Evolutionary conservation across 2,113 vertebrate species (phyloP), one percentile per base, ranked within the genome.

Genomic region (Sisor rabdophorus): DNA sequence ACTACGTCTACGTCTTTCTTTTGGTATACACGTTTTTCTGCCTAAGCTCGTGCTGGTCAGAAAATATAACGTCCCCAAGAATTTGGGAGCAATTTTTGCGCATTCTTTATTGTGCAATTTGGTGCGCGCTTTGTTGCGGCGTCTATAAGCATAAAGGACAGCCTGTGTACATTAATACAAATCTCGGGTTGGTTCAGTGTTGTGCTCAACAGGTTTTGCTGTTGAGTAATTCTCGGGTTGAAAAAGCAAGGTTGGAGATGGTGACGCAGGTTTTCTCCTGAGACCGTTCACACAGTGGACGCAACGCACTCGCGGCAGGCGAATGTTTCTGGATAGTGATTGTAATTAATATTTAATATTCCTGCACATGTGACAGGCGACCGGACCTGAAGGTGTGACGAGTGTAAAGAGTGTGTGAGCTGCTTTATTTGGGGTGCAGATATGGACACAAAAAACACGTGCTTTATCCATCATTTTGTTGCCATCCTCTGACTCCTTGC

Each of bases 391-490:
- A 64, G 52, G n/a, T 26, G 22, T 24, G 59, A 48, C 67, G 74
- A 17, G 55, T 54, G 22, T 52, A n/a, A n/a, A 61, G 15, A 24
- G 22, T 4, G 40, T 30, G 67, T 36, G 26, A 28, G 65, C 24
- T 52, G 28, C 44, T 70, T 52, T 68, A 68, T 78, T 58, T 74
- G 71, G 61, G 60, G 26, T 40, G 48, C 73, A 65, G 50, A 32
- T 54, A 47, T 50, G 56, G 56, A 70, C 75, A 48, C 47, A 47
- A 44, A 55, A 74, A 85, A 82, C 11, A 74, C 76, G 83, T 83
- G 84, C 44, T 83, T 77, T 22, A 40, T 22, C 69, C 80, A 77
- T 84, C 80, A 75, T 82, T 79, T 40, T 40, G 30, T 61, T 17
- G 16, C 59, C 68, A 47, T 63, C 48, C 22, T 77, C 52, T 61